Percentiles rank a stretch among this genome's conserved stretches.
Conservation (phyloP, 2,888 invertebrate genomes). For the Apocheima hispidaria region DNA sequence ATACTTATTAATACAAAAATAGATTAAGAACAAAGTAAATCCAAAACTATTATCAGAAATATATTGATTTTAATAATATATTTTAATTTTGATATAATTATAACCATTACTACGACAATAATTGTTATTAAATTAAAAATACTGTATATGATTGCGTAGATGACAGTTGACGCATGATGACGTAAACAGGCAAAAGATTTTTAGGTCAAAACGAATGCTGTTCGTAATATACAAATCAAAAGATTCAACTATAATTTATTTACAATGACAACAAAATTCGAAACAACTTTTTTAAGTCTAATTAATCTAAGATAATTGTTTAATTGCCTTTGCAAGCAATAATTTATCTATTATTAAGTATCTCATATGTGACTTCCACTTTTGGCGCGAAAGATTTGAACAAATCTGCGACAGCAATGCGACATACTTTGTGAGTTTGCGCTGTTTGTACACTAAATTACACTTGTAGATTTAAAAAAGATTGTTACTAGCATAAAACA, state of each 20-base stretch:
- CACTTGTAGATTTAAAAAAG: no score
- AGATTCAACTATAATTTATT: neutral
- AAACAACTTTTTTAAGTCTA: no score
- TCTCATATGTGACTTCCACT: neutral
- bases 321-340: neutral
- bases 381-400: constrained; percentile 21
- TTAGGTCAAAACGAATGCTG: neutral
- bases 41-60: neutral
- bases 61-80: neutral
- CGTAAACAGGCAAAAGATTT: constrained; percentile 1
- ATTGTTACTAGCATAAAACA: no score
- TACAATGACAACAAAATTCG: neutral
- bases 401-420: neutral
- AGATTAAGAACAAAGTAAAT: neutral
- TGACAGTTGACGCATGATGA: constrained; percentile 42
- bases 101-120: neutral
- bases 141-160: neutral
- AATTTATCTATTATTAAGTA: neutral
- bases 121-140: neutral
- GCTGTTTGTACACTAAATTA: no score
- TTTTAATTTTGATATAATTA: neutral
- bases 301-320: no score
- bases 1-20: constrained; percentile 23
- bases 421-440: neutral
- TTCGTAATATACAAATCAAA: neutral